Base-by-base conservation (phyloP, 2,888 invertebrate species). In the Ctena decussata region DNA sequence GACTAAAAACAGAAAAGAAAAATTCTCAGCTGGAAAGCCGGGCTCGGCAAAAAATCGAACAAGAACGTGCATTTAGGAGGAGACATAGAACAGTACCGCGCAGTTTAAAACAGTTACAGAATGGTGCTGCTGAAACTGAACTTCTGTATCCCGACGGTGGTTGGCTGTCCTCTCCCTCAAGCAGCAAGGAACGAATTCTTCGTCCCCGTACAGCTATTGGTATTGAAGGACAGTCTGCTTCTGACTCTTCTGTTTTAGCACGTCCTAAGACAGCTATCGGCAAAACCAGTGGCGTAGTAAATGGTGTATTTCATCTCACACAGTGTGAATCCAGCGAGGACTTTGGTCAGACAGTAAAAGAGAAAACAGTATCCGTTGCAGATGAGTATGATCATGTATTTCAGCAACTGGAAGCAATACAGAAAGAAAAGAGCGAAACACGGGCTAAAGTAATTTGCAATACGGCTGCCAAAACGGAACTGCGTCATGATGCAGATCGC, bases 51-150 rank as follows among this genome's bases (percentile, higher is more conserved):
- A 85, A 85, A 53, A 86, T 85, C 37, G 89, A 86, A 30, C 80
- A 78, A 35, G 87, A 85, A 11, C 44, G 85, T 12, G 46, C 83
- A 12, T 39, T 89, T n/a, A 65, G 87, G 15, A 78, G 79, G 32
- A 80, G 84, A 35, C 81, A 85, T n/a, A 73, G 85, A 24, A 75
- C 91, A 35, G 83, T 91, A 0, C 90, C 93, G 0, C 82, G 93
- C 37, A 93, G 92, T 74, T 80, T 92, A 32, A 90, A 90, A 79
- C 92, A 93, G 70, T 82, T 93, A 44, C 91, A 91, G 75, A 90
- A 88, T 70, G 90, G 90, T 76, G 85, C 90, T 53, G 93, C 91
- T 2, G 92, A 93, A 71, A 87, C 89, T 0, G 92, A 93, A 69
- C 80, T 93, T 2, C 65, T 93, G 69, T 39, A 85, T 81, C 83